These are phyloP conservation scores for Argyrosomus japonicus DNA, from an alignment of 2,113 vertebrate genomes.

Conservation along the genomic window DNA sequence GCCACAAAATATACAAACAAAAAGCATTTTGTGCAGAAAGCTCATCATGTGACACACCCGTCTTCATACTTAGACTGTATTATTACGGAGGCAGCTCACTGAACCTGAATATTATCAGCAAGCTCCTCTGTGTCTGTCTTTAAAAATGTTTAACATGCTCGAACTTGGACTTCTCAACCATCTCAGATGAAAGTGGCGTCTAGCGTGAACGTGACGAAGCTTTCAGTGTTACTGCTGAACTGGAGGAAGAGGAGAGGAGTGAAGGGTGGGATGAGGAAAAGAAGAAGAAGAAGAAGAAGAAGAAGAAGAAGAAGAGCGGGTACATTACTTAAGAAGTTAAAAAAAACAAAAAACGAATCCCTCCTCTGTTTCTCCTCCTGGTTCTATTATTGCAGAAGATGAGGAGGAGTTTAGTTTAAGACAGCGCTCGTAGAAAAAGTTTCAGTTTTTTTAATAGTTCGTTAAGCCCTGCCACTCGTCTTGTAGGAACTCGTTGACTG, in stretches of 20 bases:
- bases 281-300: no score
- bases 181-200: constrained; percentile 1
- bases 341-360: background rate
- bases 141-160: constrained; percentile 41
- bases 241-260: constrained; percentile 1
- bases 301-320: background rate
- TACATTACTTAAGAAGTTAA: constrained; percentile 40
- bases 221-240: background rate
- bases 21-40: background rate
- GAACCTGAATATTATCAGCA: background rate
- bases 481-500: constrained; percentile 36
- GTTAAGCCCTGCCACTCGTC: constrained; percentile 31
- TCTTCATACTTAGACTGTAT: background rate
- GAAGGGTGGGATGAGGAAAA: background rate
- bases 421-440: constrained; percentile 66
- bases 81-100: background rate
- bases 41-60: background rate
- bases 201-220: background rate
- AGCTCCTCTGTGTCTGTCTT: background rate
- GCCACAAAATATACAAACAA: background rate
- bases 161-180: background rate
- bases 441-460: constrained; percentile 13
- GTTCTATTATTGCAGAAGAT: constrained; percentile 70
- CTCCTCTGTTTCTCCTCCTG: background rate
- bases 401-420: constrained; percentile 50